Conservation (phyloP, 2,113 vertebrate genomes). For the Microcebus griseorufus region DNA sequence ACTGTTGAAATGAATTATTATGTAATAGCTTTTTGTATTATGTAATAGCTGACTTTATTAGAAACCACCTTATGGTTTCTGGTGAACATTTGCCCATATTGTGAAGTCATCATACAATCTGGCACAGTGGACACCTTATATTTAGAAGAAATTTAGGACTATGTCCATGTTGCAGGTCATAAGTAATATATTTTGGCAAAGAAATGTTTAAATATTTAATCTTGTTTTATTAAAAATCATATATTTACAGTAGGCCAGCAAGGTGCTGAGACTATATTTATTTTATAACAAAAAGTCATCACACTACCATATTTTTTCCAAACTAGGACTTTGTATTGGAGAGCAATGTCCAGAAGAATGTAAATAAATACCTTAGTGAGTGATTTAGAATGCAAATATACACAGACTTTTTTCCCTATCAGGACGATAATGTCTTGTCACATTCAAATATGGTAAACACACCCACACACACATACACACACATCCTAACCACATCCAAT, state of each 20-base stretch:
- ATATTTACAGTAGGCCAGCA: slow-evolving; percentile 43
- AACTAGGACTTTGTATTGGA: neutral
- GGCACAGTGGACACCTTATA: slow-evolving; percentile 53
- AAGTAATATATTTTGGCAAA: slow-evolving; percentile 59
- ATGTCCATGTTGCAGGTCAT: slow-evolving; percentile 54
- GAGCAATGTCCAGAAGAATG: neutral
- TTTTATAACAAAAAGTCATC: slow-evolving; percentile 49
- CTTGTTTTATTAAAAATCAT: slow-evolving; percentile 65
- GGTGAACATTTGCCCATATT: slow-evolving; percentile 64
- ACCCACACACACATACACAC: neutral
- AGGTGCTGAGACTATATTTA: slow-evolving; percentile 44
- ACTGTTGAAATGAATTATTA: slow-evolving; percentile 73
- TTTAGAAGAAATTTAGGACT: slow-evolving; percentile 60
- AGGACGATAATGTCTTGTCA: neutral
- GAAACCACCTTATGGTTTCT: slow-evolving; percentile 62
- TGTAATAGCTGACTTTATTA: slow-evolving; percentile 63
- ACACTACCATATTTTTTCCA: neutral
- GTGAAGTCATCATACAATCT: slow-evolving; percentile 60
- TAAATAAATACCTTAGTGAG: neutral
- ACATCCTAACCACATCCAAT: slow-evolving; percentile 59
- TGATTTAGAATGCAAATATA: neutral
- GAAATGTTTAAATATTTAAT: slow-evolving; percentile 69
- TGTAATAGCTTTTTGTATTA: slow-evolving; percentile 59
- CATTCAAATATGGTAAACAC: slow-evolving; percentile 58
- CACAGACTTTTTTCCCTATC: neutral